Evolutionary conservation across 2,113 vertebrate genomes (phyloP).

Genomic region (Gadus chalcogrammus): DNA sequence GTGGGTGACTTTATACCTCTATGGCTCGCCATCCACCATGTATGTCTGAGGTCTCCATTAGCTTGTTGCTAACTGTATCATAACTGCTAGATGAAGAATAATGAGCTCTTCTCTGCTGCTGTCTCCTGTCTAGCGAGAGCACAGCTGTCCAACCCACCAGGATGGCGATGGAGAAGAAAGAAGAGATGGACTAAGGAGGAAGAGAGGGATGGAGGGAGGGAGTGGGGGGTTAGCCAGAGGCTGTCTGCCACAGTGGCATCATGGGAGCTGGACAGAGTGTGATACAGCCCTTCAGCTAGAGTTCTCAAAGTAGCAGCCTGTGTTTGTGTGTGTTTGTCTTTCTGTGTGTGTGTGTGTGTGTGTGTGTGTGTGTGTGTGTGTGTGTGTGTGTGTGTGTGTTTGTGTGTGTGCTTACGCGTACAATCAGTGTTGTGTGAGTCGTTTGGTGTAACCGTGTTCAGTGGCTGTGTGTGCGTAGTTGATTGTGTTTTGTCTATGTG

Average conservation of each 20-base stretch:
- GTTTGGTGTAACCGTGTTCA: too few relatives aligned
- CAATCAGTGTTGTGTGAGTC: neutral
- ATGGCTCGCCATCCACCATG: conserved; percentile 11
- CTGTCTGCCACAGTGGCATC: conserved; percentile 24
- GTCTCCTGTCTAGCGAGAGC: neutral
- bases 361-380: conserved; percentile 3
- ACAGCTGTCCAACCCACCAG: conserved; percentile 47
- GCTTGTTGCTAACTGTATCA: conserved; percentile 11
- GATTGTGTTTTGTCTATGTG: conserved; percentile 1
- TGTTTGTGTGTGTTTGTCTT: too few relatives aligned
- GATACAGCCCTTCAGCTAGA: conserved; percentile 39
- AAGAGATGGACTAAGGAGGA: neutral
- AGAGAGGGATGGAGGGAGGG: conserved; percentile 12
- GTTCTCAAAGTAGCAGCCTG: conserved; percentile 23
- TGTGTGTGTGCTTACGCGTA: conserved; percentile 5
- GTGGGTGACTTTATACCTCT: conserved; percentile 6
- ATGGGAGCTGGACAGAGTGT: conserved; percentile 53
- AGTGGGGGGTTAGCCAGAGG: conserved; percentile 31
- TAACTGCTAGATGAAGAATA: conserved; percentile 8
- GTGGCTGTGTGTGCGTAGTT: too few relatives aligned
- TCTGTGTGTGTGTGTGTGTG: conserved; percentile 4
- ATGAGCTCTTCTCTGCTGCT: conserved; percentile 6
- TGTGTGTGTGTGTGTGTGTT: conserved; percentile 6
- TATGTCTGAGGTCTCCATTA: conserved; percentile 28
- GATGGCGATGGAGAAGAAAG: conserved; percentile 42